These are phyloP conservation scores for Colletes gigas DNA, from an alignment of 1,140 invertebrate species.

Conservation along the genomic window DNA sequence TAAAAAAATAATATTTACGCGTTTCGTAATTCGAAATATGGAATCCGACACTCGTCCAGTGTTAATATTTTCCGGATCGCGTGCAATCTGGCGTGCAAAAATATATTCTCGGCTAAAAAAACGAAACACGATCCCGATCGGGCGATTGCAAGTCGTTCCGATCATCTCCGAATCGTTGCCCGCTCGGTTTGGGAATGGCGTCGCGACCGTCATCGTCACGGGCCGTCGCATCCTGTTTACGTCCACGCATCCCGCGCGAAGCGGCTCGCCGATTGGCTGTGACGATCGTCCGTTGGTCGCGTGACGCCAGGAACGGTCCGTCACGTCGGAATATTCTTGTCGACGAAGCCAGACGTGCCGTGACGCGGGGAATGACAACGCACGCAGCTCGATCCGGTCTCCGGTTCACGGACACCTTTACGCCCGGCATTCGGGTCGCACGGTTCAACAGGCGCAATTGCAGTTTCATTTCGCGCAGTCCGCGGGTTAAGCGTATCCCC, in stretches of 20 bases:
- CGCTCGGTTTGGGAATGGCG: not conserved
- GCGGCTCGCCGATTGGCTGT: constrained; percentile 14
- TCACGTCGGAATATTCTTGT: constrained; percentile 43
- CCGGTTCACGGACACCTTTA: constrained; percentile 4
- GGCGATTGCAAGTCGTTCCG: not conserved
- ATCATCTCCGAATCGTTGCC: constrained; percentile 12
- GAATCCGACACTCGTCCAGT: too few species aligned
- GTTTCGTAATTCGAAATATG: too few species aligned
- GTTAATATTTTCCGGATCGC: not conserved
- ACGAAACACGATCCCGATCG: not conserved
- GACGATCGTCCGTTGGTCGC: constrained; percentile 12
- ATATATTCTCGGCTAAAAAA: not conserved
- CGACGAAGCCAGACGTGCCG: constrained; percentile 31
- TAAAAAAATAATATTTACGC: too few species aligned
- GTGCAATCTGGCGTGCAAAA: too few species aligned
- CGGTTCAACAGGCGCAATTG: not conserved
- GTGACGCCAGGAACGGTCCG: constrained; percentile 25
- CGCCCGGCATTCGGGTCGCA: not conserved
- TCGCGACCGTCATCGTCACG: not conserved
- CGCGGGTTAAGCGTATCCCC: not conserved
- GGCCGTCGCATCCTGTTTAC: constrained; percentile 33
- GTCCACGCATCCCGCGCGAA: not conserved
- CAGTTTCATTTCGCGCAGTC: not conserved
- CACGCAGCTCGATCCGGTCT: not conserved
- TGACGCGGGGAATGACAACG: constrained; percentile 35